Base-by-base conservation (phyloP, 2,888 invertebrate species). In the Teinopalpus imperialis region DNA sequence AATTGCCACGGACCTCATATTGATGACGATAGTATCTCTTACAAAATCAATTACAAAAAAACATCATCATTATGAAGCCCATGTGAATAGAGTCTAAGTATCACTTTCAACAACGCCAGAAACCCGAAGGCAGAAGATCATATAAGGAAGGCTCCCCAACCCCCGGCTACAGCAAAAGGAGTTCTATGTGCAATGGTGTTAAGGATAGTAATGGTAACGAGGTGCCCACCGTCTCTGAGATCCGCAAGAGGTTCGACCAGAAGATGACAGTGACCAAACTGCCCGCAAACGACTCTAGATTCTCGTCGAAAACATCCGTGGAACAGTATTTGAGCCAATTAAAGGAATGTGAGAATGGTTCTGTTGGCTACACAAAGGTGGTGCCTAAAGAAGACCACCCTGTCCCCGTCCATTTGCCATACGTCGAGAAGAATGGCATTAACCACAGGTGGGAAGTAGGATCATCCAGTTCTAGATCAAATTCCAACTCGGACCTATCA, bases 131-230 rank as follows among this genome's bases (percentile, higher is more conserved):
- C 62, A 61, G 69, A 51, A 72, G 85, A 74, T 73, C 75, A 52
- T 81, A 80, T 68, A 86, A 86, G 67, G 87, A 83, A 52, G 69
- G 61, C 39, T 80, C 86, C 9, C 78, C 86, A 10, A 65, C 74
- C 35, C 56, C 73, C 20, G 65, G 75, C 59, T 82, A 81, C 78
- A 70, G 69, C 66, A 82, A 85, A 65, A 65, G 80, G 40, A 69
- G 61, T 61, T 77, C 80, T 39, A 74, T 81, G 74, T 57, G 70
- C 13, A 86, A 90, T 58, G 89, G 89, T 27, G 67, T 76, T 32
- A 90, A 90, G 56, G 91, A 92, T 64, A 89, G 85, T 52, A 91
- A 92, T 64, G 91, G 91, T 8, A 91, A 91, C 61, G 89, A 89
- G 54, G 81, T 89, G 49, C 87, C 90, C 1, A 89, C 91, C 2